These are phyloP conservation scores for Synchiropus splendidus DNA, from an alignment of 2,113 vertebrate species.

Conservation along the genomic window DNA sequence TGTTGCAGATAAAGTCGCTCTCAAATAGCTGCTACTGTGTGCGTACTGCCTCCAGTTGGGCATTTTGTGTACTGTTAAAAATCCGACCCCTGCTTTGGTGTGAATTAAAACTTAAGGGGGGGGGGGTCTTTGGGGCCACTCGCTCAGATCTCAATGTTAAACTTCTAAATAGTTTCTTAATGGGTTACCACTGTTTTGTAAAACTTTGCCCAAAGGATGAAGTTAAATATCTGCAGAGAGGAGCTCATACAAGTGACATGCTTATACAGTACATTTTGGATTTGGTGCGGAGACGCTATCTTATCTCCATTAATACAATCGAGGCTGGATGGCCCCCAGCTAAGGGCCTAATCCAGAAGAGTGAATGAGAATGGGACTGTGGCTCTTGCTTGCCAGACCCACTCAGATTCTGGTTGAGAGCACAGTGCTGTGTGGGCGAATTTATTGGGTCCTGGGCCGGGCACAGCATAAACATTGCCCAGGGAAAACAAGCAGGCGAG, in stretches of 20 bases:
- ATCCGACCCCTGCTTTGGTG: no score
- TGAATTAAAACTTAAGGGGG: no score
- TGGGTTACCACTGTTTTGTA: no score
- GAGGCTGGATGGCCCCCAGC: slow-evolving; percentile 34
- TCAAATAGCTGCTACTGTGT: no score
- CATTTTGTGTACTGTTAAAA: no score
- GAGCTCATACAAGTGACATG: slow-evolving; percentile 16
- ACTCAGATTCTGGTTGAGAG: slow-evolving; percentile 64
- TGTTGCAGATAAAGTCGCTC: no score
- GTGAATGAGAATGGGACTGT: slow-evolving; percentile 53
- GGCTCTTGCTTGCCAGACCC: slow-evolving; percentile 55
- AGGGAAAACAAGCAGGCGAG: slow-evolving; percentile 40
- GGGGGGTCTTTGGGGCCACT: no score
- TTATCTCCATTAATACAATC: slow-evolving; percentile 47
- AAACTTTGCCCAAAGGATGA: no score
- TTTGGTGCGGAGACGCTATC: slow-evolving; percentile 42
- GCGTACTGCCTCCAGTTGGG: no score
- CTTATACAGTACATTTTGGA: slow-evolving; percentile 18
- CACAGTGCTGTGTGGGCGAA: slow-evolving; percentile 67
- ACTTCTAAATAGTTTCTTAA: no score
- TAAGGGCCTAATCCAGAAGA: slow-evolving; percentile 54
- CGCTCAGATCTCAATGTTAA: no score
- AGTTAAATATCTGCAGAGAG: slow-evolving; percentile 39
- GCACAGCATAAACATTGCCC: slow-evolving; percentile 63
- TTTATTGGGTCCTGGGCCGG: slow-evolving; percentile 62